Percentiles rank a stretch among this genome's conserved stretches.
Conservation (phyloP, 2,888 invertebrate genomes). For the Volucella bombylans region DNA sequence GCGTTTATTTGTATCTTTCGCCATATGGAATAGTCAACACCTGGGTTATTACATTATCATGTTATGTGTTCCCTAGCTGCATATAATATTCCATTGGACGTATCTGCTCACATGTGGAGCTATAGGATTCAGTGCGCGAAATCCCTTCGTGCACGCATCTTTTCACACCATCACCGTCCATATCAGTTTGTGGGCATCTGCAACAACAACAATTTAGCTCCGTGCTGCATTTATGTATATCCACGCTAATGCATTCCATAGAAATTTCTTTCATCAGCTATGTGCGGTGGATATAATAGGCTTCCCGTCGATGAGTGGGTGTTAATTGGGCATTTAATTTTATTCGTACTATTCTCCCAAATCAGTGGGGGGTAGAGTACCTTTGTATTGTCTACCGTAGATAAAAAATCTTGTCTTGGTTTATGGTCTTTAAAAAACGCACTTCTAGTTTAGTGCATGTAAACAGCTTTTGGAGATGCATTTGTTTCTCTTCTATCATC, state of each 20-base stretch:
- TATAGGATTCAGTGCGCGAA: conserved; percentile 15
- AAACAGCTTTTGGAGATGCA: no score
- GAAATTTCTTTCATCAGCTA: conserved; percentile 59
- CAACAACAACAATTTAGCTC: not conserved
- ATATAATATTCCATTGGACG: conserved; percentile 24
- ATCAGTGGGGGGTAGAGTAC: no score
- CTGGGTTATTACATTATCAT: conserved; percentile 54
- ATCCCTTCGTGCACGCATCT: conserved; percentile 65
- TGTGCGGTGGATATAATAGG: conserved; percentile 51
- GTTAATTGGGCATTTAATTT: conserved; percentile 61
- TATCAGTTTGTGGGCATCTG: conserved; percentile 52
- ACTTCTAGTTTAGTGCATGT: no score
- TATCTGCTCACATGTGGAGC: conserved; percentile 13
- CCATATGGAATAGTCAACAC: conserved; percentile 47
- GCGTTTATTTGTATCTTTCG: conserved; percentile 34
- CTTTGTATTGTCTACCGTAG: no score
- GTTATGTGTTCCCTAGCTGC: conserved; percentile 29
- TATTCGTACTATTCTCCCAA: not conserved
- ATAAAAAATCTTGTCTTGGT: no score
- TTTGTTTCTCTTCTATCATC: no score
- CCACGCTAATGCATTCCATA: conserved; percentile 52
- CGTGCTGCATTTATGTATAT: no score
- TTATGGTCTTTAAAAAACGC: no score
- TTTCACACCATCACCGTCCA: conserved; percentile 59
- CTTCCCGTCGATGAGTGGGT: conserved; percentile 38